Percentiles rank a stretch among this genome's conserved stretches.
phyloP scores from a whole-genome alignment of 1,140 invertebrate genomes.

The Temnothorax nylanderi region DNA sequence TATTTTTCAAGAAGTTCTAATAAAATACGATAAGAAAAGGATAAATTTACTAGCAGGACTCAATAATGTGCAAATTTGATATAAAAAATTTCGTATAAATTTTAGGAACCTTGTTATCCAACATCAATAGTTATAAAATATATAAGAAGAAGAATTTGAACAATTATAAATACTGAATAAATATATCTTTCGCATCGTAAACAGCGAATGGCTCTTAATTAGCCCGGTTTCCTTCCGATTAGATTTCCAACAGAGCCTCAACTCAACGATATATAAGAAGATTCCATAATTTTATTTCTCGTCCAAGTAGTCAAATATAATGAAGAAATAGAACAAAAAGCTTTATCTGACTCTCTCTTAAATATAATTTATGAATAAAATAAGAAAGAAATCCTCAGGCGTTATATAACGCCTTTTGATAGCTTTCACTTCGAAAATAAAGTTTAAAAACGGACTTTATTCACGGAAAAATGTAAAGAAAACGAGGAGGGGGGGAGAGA shows the following conservation, averaged over 20 bases:
- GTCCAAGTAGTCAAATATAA: neutral
- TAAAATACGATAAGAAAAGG: neutral
- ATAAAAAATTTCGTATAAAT: neutral
- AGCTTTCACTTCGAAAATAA: slow-evolving; percentile 19
- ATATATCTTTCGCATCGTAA: too few species aligned
- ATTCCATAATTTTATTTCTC: neutral
- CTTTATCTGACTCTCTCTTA: neutral
- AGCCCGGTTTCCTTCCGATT: too few species aligned
- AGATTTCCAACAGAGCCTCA: too few species aligned
- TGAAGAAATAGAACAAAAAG: neutral
- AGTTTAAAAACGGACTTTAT: neutral
- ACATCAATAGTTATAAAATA: neutral
- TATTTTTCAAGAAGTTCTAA: neutral
- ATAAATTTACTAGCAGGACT: neutral
- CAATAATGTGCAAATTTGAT: neutral
- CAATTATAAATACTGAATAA: too few species aligned
- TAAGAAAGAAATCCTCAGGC: neutral
- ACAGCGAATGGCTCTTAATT: too few species aligned
- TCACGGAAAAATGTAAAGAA: slow-evolving; percentile 22
- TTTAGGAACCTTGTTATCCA: neutral
- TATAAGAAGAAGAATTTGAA: neutral
- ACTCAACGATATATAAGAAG: neutral
- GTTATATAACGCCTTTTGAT: neutral
- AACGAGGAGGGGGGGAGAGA: neutral
- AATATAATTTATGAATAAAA: neutral